Evolutionary conservation across 2,797 vertebrate genomes (phyloP), one percentile per base, ranked within the genome.

Genomic region (Manis crassicaudata): DNA sequence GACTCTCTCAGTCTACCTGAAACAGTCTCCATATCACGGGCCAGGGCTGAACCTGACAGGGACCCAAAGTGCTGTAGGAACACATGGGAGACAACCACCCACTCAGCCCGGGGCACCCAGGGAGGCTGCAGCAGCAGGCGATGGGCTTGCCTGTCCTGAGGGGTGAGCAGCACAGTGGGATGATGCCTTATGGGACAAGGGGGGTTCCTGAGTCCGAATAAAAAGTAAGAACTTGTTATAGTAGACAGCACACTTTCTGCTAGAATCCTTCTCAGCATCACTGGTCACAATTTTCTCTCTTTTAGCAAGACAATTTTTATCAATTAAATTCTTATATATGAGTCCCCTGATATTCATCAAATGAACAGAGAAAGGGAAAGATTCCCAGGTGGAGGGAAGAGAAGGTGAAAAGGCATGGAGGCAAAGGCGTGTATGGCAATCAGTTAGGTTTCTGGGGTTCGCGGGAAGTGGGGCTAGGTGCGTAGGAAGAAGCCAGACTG

Each of bases 371-470:
- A 35, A 50, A 82, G 14, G 29, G 54, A 14, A 84, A 25, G 25
- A 37, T 92, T 89, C 79, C 79, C 46, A 18, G 32, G 62, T 21
- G 63, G 37, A 80, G 37, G 58, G 72, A 77, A 10, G 27, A 54
- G 63, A n/a, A 50, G 56, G 29, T 20, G 46, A 60, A 50, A 7
- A 37, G 56, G 80, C 12, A 0, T 4, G 50, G 80, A 27, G 37
- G 32, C 2, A 10, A 1, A 84, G 73, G 7, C 0, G 0, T 0
- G 1, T 3, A 5, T 0, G 40, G 52, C 16, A 4, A 6, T 50
- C 3, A 37, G 65, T 72, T 72, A 65, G 90, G 5, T 62, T 58
- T 65, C 65, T 21, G 23, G 54, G 63, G 54, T 56, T 20, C 40
- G 17, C 12, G 13, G 27, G 77, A 52, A 63, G 43, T 46, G 84